Conservation (phyloP, 2,888 invertebrate species). For the Acrocera orbiculus region DNA sequence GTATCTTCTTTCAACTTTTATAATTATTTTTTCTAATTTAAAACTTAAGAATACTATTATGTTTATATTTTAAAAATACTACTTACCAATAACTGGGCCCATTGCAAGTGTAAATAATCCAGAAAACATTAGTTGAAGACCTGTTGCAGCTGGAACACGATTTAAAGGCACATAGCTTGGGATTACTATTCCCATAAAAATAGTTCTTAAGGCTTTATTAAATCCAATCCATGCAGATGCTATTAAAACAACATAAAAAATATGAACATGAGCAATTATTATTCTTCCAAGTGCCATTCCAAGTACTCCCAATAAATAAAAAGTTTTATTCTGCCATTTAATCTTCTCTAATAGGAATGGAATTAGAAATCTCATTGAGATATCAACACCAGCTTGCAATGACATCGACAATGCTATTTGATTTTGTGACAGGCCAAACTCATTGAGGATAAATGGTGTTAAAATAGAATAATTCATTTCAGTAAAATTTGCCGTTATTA, state of each 20-base stretch:
- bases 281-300: constrained; percentile 45
- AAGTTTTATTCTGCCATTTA: constrained; percentile 50
- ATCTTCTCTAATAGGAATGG: constrained; percentile 52
- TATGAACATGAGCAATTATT: constrained; percentile 39
- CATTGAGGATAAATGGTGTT: constrained; percentile 54
- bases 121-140: constrained; percentile 47
- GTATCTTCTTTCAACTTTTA: too few species aligned
- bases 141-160: constrained; percentile 50
- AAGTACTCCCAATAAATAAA: constrained; percentile 49
- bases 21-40: too few species aligned
- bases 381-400: constrained; percentile 45
- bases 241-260: constrained; percentile 36
- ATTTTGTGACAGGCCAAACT: constrained; percentile 38
- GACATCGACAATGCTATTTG: constrained; percentile 54
- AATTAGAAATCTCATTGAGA: constrained; percentile 43
- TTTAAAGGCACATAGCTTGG: constrained; percentile 52
- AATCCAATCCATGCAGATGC: constrained; percentile 49
- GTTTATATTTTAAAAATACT: too few species aligned
- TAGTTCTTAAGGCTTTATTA: constrained; percentile 52
- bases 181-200: constrained; percentile 56
- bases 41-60: too few species aligned
- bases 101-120: constrained; percentile 42
- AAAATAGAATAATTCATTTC: constrained; percentile 56
- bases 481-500: constrained; percentile 51
- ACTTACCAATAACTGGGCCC: constrained; percentile 49